Evolutionary conservation across 1,140 invertebrate genomes (phyloP), one percentile per base, ranked within the genome.

Genomic region (Pissodes strobi): DNA sequence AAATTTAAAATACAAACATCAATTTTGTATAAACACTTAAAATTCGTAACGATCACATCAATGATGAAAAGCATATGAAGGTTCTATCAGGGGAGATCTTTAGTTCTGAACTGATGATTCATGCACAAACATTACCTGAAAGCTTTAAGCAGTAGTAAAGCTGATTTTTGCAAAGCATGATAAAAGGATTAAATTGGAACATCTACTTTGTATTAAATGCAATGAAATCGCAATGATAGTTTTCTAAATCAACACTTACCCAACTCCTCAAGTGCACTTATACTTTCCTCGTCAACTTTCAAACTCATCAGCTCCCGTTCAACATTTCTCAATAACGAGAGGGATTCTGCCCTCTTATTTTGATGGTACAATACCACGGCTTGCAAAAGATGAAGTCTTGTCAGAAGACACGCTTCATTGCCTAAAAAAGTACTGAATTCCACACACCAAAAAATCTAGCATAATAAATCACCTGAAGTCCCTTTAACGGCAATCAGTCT

Each of bases 331-430:
- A 92, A 77, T 2, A 87, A 74, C 19, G 73, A 68, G 19, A 79
- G 79, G 0, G 90, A 87, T 61, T 86, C 83, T 2, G 80, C 71
- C 0, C 85, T 76, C 62, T 83, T 82, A 70, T 90, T 88, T 76
- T 88, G 85, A 74, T 92, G 89, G 76, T 87, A 92, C 1, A 86
- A 79, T 5, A 91, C 84, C 51, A 92, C 87, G 1, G 87, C 91
- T 79, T 92, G 89, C 13, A 93, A 79, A 23, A 92, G 76, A 77
- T 92, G 88, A 8, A 93, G 80, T 2, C 90, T 84, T 82, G 91
- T 85, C 52, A 91, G 83, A 12, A 92, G 74, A 1, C 86, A 89
- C 15, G 85, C 80, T 74, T 91, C 90, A 64, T 87, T 88, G 18
- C 70, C 72, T 73, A 22, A 12, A 25, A 64, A 30, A 30, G 22